Conservation (phyloP, 2,888 invertebrate species). For the Thera britannica region DNA sequence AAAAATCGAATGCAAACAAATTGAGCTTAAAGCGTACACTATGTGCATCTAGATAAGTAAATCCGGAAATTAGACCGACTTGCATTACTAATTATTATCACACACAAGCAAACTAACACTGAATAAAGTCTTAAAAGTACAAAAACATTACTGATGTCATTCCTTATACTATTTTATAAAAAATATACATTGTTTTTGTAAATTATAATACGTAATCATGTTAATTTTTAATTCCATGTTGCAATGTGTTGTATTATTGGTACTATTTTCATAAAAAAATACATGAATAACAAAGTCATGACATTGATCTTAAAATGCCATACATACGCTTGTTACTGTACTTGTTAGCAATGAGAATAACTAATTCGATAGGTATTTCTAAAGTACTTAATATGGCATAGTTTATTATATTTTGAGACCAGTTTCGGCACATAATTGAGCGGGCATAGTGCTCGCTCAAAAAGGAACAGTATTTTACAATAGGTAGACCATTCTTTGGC, state of each 20-base stretch:
- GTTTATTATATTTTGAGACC: too few species aligned
- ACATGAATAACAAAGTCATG: background rate
- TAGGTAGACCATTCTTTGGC: too few species aligned
- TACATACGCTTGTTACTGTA: background rate
- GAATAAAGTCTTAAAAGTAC: background rate
- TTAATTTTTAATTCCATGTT: background rate
- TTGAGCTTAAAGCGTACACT: background rate
- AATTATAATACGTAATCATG: background rate
- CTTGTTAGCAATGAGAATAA: background rate
- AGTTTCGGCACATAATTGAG: too few species aligned
- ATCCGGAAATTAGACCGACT: conserved; percentile 23
- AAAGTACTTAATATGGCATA: too few species aligned
- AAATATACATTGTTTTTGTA: background rate
- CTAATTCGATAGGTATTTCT: too few species aligned
- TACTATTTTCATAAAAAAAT: conserved; percentile 1
- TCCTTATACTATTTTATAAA: background rate
- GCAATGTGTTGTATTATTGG: background rate
- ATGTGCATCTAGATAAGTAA: background rate
- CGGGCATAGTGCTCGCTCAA: too few species aligned
- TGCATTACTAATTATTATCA: conserved; percentile 14
- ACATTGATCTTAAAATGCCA: background rate
- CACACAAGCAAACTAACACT: conserved; percentile 13
- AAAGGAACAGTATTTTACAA: too few species aligned
- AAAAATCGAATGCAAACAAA: background rate
- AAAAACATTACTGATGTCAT: background rate